phyloP scores from a whole-genome alignment of 92 coral and sea anemone species.

The Montipora capitata region DNA sequence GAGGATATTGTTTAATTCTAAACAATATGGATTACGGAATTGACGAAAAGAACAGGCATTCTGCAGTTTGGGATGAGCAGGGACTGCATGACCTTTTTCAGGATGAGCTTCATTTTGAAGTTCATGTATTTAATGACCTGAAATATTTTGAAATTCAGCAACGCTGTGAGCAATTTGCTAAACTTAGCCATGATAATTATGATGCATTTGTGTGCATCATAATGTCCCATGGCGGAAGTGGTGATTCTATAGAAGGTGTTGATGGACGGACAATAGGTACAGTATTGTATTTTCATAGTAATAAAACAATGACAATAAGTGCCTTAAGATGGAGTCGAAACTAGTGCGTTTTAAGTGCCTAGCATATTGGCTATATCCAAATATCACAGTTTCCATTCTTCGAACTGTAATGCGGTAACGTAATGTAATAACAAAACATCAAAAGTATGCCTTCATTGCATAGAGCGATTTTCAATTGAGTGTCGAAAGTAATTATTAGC shows the following conservation, averaged over 20 bases:
- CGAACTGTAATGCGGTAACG: no score
- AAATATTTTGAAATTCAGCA: neutral
- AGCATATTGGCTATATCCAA: no score
- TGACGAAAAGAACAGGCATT: neutral
- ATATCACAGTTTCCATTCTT: no score
- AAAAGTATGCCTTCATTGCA: no score
- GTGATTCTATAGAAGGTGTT: neutral
- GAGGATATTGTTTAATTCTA: neutral
- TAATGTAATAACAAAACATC: no score
- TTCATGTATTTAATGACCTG: neutral
- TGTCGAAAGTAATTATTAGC: no score
- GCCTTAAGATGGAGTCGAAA: no score
- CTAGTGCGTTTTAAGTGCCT: no score
- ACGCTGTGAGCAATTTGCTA: neutral
- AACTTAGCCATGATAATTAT: neutral
- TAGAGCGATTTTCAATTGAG: no score
- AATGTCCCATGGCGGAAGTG: neutral
- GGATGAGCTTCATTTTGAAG: neutral
- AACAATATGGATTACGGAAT: neutral
- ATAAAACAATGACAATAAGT: no score
- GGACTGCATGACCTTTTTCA: neutral
- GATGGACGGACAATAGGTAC: neutral
- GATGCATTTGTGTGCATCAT: conserved; percentile 11
- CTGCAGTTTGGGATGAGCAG: neutral
- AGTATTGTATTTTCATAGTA: neutral